Evolutionary conservation across 2,888 invertebrate species (phyloP).

Genomic region (Ichneumon xanthorius): DNA sequence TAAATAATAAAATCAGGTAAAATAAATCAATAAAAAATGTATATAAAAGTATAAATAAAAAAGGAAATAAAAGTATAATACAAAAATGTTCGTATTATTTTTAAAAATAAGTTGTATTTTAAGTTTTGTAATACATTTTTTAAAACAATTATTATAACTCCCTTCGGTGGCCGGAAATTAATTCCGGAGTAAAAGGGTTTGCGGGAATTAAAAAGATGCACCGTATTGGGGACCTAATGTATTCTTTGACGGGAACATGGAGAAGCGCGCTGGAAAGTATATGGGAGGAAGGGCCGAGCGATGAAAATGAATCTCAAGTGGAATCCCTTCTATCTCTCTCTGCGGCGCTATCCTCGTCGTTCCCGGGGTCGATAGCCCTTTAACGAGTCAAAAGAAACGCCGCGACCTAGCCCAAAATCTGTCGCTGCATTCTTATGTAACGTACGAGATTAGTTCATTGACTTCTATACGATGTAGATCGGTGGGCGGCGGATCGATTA

Average conservation of each 20-base stretch:
- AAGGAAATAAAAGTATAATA: no score
- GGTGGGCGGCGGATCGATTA: slow-evolving; percentile 55
- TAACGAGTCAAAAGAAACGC: slow-evolving; percentile 71
- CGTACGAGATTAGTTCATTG: slow-evolving; percentile 73
- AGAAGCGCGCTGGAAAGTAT: background rate
- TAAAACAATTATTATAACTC: no score
- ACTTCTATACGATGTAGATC: slow-evolving; percentile 63
- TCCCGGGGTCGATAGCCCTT: slow-evolving; percentile 73
- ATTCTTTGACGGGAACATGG: background rate
- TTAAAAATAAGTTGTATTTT: no score
- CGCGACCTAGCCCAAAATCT: slow-evolving; percentile 75
- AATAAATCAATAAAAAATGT: no score
- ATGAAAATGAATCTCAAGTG: slow-evolving; percentile 35
- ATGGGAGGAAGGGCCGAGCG: slow-evolving; percentile 8
- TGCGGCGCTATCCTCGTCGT: slow-evolving; percentile 7
- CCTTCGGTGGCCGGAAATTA: background rate
- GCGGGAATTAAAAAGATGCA: background rate
- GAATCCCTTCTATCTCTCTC: slow-evolving; percentile 31
- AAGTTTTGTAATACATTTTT: no score
- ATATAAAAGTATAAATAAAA: no score
- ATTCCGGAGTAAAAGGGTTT: background rate
- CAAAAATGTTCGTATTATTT: no score
- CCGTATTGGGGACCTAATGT: background rate
- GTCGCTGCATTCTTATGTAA: slow-evolving; percentile 71
- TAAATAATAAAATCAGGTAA: no score